A percentile compares a stretch with the other conserved stretches of the same genome.
Conservation (phyloP, 2,888 invertebrate species). For the Pollenia griseotomentosa region DNA sequence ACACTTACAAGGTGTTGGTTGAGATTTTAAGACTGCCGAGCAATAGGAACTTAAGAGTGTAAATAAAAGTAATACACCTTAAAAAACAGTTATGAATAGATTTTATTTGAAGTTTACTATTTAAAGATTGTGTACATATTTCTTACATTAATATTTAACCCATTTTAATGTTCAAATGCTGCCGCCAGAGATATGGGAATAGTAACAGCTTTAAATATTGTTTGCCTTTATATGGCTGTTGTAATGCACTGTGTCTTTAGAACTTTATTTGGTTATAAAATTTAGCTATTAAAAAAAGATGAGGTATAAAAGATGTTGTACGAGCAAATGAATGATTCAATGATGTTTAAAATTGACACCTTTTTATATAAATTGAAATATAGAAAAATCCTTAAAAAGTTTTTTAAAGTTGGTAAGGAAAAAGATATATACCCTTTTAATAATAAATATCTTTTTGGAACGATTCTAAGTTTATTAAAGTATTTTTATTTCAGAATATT, state of each 20-base stretch:
- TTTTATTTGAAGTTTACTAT: slow-evolving; percentile 10
- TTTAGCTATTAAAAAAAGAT: background rate
- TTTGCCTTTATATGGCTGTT: background rate
- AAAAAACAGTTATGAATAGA: slow-evolving; percentile 34
- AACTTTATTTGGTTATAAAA: slow-evolving; percentile 16
- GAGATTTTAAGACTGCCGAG: background rate
- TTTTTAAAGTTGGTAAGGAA: background rate
- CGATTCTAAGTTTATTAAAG: too few relatives aligned
- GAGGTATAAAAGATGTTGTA: background rate
- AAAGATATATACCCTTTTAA: too few relatives aligned
- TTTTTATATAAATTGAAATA: slow-evolving; percentile 1
- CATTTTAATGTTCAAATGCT: slow-evolving; percentile 51
- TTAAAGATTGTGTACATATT: background rate
- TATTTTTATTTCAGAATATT: too few relatives aligned
- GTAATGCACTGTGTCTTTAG: slow-evolving; percentile 1
- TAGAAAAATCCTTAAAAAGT: background rate
- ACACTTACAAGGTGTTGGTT: background rate
- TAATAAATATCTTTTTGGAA: too few relatives aligned
- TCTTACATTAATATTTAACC: slow-evolving; percentile 37
- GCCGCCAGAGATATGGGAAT: slow-evolving; percentile 58
- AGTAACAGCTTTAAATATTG: slow-evolving; percentile 23
- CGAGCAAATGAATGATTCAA: background rate
- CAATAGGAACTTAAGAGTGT: background rate
- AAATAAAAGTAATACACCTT: slow-evolving; percentile 24
- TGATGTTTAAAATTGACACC: slow-evolving; percentile 14